A percentile compares a stretch with the other conserved stretches of the same genome.
Evolutionary conservation across 2,888 invertebrate genomes (phyloP).

Genomic region (Synanthedon andrenaeformis): DNA sequence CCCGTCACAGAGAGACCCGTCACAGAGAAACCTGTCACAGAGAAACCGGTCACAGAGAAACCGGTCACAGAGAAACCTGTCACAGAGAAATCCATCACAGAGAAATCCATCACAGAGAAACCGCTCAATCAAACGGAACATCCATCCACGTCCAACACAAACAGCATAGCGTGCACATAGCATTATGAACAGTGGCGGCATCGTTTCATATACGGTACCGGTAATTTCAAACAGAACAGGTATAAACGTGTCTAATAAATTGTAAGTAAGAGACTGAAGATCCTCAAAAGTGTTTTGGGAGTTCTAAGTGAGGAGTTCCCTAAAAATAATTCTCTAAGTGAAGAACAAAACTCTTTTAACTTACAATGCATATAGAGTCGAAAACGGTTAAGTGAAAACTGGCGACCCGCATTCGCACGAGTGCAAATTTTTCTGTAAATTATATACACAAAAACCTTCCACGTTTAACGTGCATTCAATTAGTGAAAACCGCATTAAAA

Average conservation of each 20-base stretch:
- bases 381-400: too few species aligned
- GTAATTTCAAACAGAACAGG: constrained; percentile 24
- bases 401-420: too few species aligned
- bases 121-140: constrained; percentile 13
- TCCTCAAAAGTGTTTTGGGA: too few species aligned
- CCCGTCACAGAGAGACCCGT: constrained; percentile 16
- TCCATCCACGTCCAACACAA: constrained; percentile 39
- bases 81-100: constrained; percentile 14
- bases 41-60: constrained; percentile 11
- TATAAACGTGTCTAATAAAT: constrained; percentile 23
- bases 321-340: too few species aligned
- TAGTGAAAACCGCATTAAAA: too few species aligned
- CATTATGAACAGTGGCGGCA: constrained; percentile 56
- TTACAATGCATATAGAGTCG: too few species aligned
- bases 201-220: constrained; percentile 51
- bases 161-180: constrained; percentile 57
- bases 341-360: too few species aligned
- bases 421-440: too few species aligned
- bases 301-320: too few species aligned
- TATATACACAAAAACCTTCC: too few species aligned
- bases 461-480: too few species aligned
- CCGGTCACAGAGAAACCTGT: constrained; percentile 10
- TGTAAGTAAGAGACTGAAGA: too few species aligned
- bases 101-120: constrained; percentile 20
- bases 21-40: constrained; percentile 17